Base-by-base conservation (phyloP, 2,113 vertebrate genomes). In the Brachypteracias leptosomus region DNA sequence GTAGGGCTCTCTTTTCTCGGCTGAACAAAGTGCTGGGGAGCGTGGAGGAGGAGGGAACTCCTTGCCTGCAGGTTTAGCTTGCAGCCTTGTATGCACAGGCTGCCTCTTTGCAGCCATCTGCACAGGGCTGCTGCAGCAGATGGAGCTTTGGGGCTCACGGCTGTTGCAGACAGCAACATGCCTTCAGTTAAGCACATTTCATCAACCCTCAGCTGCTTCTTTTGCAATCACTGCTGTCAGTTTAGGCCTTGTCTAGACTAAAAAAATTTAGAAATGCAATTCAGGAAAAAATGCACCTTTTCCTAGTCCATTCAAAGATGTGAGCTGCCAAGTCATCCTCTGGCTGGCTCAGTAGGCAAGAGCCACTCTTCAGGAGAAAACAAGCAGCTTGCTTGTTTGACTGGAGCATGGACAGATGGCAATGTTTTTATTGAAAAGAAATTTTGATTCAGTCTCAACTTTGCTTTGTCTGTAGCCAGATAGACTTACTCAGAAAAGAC, bases 141-240 rank as follows among this genome's bases (percentile, higher is more conserved):
- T 24, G 93, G 89, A 70, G 51, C 55, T 66, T 10, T 0, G 0
- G 15, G 83, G 76, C 51, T 54, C 4, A 0, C 0, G 1, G 14
- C 4, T 25, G 22, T 8, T 20, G 38, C 42, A 16, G 51, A 19
- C 2, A 5, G 25, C 33, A 63, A 15, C 1, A 1, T 3, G 79
- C 46, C 25, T 58, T 0, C 0, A 21, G 42, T 80, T 26, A 13
- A 74, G 6, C 26, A 25, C 47, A 2, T 42, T 66, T 42, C 35
- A 38, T 55, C 18, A 16, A 61, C 14, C 16, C 1, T 1, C 35
- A 14, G 3, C 31, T 52, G 2, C 76, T 77, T 33, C n/a, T 42
- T 13, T 75, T 79, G 22, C 26, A 38, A 38, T 46, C 44, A 8
- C 4, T 47, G 0, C 3, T 47, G 38, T 28, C 47, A 40, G 25